Evolutionary conservation across 2,113 vertebrate species (phyloP), one percentile per base, ranked within the genome.

Genomic region (Mustela lutreola): DNA sequence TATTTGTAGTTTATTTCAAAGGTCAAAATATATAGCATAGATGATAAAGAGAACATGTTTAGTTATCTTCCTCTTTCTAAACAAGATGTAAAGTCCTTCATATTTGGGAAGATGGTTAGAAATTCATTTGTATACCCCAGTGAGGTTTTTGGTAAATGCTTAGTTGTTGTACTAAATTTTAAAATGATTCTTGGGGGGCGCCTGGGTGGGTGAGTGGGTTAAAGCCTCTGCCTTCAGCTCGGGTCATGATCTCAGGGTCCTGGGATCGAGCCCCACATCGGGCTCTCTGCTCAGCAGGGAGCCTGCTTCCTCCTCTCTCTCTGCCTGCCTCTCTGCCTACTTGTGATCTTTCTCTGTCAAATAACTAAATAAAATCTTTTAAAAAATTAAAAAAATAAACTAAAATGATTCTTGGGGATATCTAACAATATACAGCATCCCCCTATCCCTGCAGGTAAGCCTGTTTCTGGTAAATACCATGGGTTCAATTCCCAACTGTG

Each of bases 111-210:
- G 1, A 48, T 95, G 48, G 18, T 73, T 93, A 33, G 73, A 85
- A 93, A 83, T 42, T 53, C 26, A 53, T 88, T 92, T 86, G n/a
- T 78, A 67, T 81, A 86, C 28, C 50, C 53, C 39, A 58, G 15
- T 82, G 83, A 94, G 48, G 39, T 79, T 42, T 78, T 76, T 85
- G 65, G 33, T 80, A 93, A 97, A 91, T 71, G 50, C 70, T 95
- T 89, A n/a, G 7, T 92, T 94, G 65, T 60, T 78, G 28, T 95
- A 95, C 65, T 85, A 81, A 70, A 16, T 75, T 91, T 92, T 94
- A 31, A 94, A 95, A 75, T 33, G 21, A 83, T 60, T 85, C 50
- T 21, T 75, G 48, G 62, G 31, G 39, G 42, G 42, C 42, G 42
- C 42, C 42, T 42, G 42, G 42, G 42, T 42, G 42, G 42, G 42